Evolutionary conservation across 2,888 invertebrate genomes (phyloP).

Genomic region (Apoda limacodes): DNA sequence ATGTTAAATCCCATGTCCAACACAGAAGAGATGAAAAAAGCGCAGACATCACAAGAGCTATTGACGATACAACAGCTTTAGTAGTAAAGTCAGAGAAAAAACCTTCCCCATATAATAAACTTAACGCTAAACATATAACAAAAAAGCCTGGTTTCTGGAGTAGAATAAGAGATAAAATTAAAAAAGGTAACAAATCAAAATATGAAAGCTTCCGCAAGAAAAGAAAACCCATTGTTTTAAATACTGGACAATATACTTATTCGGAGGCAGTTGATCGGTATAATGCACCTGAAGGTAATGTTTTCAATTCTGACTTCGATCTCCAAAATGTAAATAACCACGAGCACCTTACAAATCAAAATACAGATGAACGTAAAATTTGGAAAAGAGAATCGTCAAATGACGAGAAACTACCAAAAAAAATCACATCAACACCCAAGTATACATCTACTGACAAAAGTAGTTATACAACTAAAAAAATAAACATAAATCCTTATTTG

Average conservation of each 20-base stretch:
- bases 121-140: not conserved
- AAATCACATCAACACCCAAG: too few relatives aligned
- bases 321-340: not conserved
- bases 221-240: too few relatives aligned
- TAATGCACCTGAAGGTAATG: too few relatives aligned
- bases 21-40: conserved; percentile 16
- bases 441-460: conserved; percentile 2
- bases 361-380: not conserved
- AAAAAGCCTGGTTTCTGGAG: not conserved
- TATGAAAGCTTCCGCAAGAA: too few relatives aligned
- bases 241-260: not conserved
- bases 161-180: not conserved
- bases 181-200: not conserved
- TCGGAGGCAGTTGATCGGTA: not conserved
- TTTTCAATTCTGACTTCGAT: not conserved
- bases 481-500: not conserved
- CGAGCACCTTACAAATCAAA: not conserved
- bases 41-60: conserved; percentile 5
- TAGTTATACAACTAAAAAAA: not conserved
- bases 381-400: not conserved
- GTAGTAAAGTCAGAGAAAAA: conserved; percentile 8
- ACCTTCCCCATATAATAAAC: conserved; percentile 11
- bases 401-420: not conserved
- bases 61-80: conserved; percentile 9
- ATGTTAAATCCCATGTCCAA: conserved; percentile 20